phyloP scores from a whole-genome alignment of 2,888 invertebrate species.

The Orthosia cruda region DNA sequence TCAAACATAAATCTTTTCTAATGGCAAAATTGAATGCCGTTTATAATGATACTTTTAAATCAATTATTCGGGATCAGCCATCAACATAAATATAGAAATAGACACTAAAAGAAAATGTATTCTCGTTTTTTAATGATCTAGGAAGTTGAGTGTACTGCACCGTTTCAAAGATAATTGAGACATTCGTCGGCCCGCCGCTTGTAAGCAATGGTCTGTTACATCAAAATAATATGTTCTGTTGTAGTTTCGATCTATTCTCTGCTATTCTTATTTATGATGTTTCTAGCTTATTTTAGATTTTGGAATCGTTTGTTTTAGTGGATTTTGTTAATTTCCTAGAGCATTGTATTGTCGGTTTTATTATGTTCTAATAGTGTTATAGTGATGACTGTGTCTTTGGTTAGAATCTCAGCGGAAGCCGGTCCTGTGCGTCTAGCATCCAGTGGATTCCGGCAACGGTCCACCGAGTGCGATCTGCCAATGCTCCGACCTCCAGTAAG shows the following conservation, averaged over 20 bases:
- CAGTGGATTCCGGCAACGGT: no score
- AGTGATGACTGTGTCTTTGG: no score
- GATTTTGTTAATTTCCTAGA: not conserved
- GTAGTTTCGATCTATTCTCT: constrained; percentile 41
- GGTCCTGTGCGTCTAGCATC: no score
- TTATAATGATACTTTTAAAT: not conserved
- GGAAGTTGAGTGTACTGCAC: constrained; percentile 32
- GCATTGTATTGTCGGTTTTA: not conserved
- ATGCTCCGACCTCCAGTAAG: no score
- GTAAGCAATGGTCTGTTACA: constrained; percentile 67
- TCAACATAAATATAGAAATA: not conserved
- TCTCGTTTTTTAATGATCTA: constrained; percentile 9
- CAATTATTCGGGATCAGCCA: not conserved
- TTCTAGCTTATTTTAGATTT: constrained; percentile 10
- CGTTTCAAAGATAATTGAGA: constrained; percentile 69
- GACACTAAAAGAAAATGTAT: not conserved
- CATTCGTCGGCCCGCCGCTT: constrained; percentile 60
- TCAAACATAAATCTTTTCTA: not conserved
- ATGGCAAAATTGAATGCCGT: not conserved
- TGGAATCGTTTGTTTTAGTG: constrained; percentile 1
- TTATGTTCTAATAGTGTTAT: not conserved
- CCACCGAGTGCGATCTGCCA: no score
- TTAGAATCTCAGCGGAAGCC: no score
- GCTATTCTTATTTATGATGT: constrained; percentile 33
- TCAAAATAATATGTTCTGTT: constrained; percentile 51